Evolutionary conservation across 2,113 vertebrate species (phyloP), one percentile per base, ranked within the genome.

Genomic region (Anhinga rufa): DNA sequence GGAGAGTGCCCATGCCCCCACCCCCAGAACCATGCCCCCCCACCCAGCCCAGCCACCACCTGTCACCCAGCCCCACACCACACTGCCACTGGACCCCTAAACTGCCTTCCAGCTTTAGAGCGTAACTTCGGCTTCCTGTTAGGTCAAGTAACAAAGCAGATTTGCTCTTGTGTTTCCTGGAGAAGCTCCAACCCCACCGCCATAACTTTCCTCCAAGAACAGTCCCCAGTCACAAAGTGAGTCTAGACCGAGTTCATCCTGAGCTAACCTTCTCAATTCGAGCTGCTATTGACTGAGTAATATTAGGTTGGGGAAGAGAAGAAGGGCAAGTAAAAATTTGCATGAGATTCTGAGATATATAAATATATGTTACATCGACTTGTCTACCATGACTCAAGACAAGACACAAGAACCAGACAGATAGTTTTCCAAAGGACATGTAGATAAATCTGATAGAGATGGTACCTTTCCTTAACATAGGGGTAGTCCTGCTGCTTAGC

Each of bases 1-100:
- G 54, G 31, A 88, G 29, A 86, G 86, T 0, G 0, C 6, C 28
- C 0, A 1, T 7, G 20, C 20, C 54, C 15, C 9, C 1, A 15
- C 42, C 24, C 9, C n/a, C 13, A 52, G 10, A 40, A 9, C 57
- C 15, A 9, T 0, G 8, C 21, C 64, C 44, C 22, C 16, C 44
- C 42, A 44, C 42, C 14, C 7, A 4, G 40, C 13, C 19, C 51
- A 62, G 1, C 22, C 61, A 44, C 8, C 12, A 6, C 14, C 26
- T 3, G 0, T 26, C 68, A 54, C 77, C 5, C 4, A 65, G 49
- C 69, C 38, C 38, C 38, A 66, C 0, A 3, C 2, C 44, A 36
- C 7, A 0, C 32, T 25, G 32, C 32, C 29, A 32, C 42, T 14
- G 31, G 21, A 26, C 34, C 68, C 61, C 72, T 54, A 31, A 29